Percentiles rank a stretch among this genome's conserved stretches.
These are phyloP conservation scores for Danionella cerebrum DNA, from an alignment of 2,113 vertebrate genomes.

Conservation along the genomic window DNA sequence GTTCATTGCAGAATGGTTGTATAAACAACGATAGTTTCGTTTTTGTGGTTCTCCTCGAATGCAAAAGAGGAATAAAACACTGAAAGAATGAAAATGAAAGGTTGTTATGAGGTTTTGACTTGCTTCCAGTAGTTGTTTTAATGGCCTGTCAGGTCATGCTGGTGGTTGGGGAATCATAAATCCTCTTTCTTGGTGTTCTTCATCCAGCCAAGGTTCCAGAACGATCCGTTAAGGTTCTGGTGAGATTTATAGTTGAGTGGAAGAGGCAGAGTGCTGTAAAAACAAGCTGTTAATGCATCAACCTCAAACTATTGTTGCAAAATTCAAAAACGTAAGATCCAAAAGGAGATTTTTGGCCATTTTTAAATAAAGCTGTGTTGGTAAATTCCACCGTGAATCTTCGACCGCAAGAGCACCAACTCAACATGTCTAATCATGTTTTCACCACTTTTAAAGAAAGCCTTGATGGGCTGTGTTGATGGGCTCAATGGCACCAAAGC, in stretches of 20 bases:
- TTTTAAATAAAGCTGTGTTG: background rate
- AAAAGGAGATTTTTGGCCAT: no score
- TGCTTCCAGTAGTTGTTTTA: conserved; percentile 7
- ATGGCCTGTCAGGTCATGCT: background rate
- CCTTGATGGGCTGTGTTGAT: background rate
- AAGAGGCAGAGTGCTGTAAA: conserved; percentile 10
- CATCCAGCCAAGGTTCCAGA: conserved; percentile 7
- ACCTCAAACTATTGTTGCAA: background rate
- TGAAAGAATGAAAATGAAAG: background rate
- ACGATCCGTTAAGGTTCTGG: conserved; percentile 5
- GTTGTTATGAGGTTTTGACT: conserved; percentile 3
- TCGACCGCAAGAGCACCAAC: background rate
- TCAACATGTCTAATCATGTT: background rate
- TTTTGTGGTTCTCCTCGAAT: background rate
- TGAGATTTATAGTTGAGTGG: conserved; percentile 7
- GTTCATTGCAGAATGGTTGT: no score
- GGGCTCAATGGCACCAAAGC: background rate
- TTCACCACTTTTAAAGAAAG: background rate
- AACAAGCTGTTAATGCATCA: conserved; percentile 1
- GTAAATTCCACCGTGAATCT: background rate
- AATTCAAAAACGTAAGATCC: no score
- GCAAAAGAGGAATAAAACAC: background rate
- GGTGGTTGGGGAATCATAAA: conserved; percentile 8
- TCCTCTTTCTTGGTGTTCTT: conserved; percentile 11
- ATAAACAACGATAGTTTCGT: no score